phyloP scores from a whole-genome alignment of 2,888 invertebrate species.

The Phengaris arion region DNA sequence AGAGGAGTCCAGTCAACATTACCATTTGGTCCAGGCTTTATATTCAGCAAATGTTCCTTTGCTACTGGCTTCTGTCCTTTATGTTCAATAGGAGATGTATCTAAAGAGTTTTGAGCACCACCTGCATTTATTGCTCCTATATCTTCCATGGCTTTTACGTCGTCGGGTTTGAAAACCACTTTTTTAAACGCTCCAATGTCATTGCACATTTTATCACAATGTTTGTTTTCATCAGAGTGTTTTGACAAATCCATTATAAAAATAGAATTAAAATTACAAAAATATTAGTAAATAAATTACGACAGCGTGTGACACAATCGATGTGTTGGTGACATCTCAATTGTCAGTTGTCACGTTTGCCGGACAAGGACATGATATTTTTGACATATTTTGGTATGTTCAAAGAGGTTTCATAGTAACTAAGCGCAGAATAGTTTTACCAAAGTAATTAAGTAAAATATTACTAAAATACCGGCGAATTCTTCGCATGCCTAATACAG shows the following conservation, averaged over 20 bases:
- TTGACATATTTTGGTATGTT: background rate
- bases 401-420: no score
- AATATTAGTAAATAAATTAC: background rate
- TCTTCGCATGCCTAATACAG: background rate
- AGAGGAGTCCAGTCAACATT: conserved; percentile 86
- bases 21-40: conserved; percentile 84
- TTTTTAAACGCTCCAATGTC: background rate
- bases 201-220: background rate
- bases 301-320: background rate
- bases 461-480: background rate
- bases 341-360: conserved; percentile 2
- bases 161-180: background rate
- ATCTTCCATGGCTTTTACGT: background rate
- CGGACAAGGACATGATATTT: background rate
- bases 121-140: background rate
- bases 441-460: background rate
- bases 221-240: background rate
- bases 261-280: background rate
- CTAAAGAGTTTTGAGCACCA: conserved; percentile 31
- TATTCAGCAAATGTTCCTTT: conserved; percentile 54
- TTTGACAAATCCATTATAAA: background rate
- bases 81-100: conserved; percentile 36
- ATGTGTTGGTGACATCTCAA: background rate
- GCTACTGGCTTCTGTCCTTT: conserved; percentile 40
- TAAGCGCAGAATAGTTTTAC: background rate